Conservation (phyloP, 2,797 vertebrate genomes). For the Microhierax caerulescens region DNA sequence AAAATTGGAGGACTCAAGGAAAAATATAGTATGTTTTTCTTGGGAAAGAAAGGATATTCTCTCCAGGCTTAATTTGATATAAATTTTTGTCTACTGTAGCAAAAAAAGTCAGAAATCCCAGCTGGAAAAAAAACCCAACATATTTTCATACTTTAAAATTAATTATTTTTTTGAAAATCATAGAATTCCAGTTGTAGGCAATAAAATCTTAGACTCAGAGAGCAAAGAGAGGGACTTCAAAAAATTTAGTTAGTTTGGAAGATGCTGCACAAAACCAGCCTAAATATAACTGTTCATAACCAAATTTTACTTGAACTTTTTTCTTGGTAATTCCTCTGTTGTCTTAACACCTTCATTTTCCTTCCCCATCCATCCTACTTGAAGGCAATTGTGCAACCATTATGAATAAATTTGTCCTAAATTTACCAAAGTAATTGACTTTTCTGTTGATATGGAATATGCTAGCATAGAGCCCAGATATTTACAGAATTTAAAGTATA, state of each 20-base stretch:
- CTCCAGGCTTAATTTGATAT: background rate
- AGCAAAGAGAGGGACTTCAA: background rate
- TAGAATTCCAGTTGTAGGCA: background rate
- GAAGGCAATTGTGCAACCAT: background rate
- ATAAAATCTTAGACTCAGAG: background rate
- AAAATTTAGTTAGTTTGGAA: background rate
- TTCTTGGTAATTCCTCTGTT: background rate
- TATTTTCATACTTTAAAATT: background rate
- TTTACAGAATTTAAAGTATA: background rate
- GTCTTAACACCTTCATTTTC: background rate
- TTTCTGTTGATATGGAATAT: background rate
- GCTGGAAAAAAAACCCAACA: background rate
- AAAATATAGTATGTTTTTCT: background rate
- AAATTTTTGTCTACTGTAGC: background rate
- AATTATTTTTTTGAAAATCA: background rate
- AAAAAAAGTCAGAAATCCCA: background rate
- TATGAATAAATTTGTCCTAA: background rate
- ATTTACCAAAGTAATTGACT: background rate
- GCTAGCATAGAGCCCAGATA: background rate
- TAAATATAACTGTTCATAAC: background rate
- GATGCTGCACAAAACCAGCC: accelerated
- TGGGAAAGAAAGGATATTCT: background rate
- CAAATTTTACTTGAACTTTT: background rate
- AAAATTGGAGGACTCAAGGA: background rate
- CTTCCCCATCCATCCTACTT: background rate